Conservation (phyloP, 1,140 invertebrate genomes). For the Matsumurasca onukii region DNA sequence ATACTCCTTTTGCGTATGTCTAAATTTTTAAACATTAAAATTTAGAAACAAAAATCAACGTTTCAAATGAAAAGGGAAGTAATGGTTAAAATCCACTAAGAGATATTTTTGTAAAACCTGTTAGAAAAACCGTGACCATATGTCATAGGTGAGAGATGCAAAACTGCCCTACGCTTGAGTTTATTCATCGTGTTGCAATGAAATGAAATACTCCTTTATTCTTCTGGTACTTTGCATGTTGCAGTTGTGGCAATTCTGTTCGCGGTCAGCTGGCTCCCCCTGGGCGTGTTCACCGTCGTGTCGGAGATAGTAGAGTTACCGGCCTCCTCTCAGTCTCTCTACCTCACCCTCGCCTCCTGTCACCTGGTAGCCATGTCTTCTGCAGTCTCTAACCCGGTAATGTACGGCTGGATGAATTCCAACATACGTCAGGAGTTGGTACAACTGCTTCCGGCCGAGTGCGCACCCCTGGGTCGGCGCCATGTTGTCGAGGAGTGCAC, state of each 20-base stretch:
- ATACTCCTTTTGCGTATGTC: too few relatives aligned
- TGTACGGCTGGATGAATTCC: slow-evolving; percentile 57
- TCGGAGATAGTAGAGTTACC: slow-evolving; percentile 44
- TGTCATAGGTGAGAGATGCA: too few relatives aligned
- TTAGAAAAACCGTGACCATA: too few relatives aligned
- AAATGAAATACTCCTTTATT: too few relatives aligned
- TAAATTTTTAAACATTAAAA: too few relatives aligned
- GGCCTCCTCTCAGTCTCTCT: slow-evolving; percentile 41
- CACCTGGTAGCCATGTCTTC: slow-evolving; percentile 59
- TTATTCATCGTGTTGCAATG: too few relatives aligned
- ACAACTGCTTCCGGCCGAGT: slow-evolving; percentile 40
- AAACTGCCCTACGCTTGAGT: too few relatives aligned
- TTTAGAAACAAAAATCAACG: too few relatives aligned
- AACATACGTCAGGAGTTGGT: slow-evolving; percentile 50
- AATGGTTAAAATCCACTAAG: too few relatives aligned
- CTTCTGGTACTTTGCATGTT: too few relatives aligned
- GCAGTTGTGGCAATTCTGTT: slow-evolving; percentile 48
- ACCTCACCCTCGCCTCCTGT: slow-evolving; percentile 52
- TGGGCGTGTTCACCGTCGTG: slow-evolving; percentile 53
- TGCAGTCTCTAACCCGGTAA: slow-evolving; percentile 53
- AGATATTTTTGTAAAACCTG: too few relatives aligned
- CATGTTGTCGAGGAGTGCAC: background rate
- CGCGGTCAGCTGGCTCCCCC: slow-evolving; percentile 55
- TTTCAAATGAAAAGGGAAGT: too few relatives aligned
- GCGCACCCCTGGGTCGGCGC: background rate